Evolutionary conservation across 1,140 invertebrate species (phyloP), one percentile per base, ranked within the genome.

Genomic region (Leptinotarsa texana): DNA sequence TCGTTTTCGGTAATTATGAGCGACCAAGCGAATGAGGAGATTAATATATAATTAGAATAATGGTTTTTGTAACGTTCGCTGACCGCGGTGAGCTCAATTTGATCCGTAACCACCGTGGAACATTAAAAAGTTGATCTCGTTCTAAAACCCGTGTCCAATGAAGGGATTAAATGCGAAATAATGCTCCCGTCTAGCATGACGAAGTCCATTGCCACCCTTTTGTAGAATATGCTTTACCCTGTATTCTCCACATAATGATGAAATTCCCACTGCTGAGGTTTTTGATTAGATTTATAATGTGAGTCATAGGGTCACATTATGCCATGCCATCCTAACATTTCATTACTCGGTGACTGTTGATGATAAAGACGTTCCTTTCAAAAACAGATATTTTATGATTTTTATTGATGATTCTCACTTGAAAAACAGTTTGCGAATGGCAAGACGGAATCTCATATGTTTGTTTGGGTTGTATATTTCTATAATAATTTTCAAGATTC

Each of bases 81-180:
- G 51, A n/a, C 51, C 51, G n/a, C 51, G n/a, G 51, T 57, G 51
- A n/a, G 51, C 51, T 13, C 15, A 57, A 57, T 57, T 57, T 57
- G 51, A 57, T 57, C 51, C 51, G 51, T 57, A 57, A 57, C 51
- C 51, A 57, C 51, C 13, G 51, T 57, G 51, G 17, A 57, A 57
- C 51, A 57, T 57, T 57, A 57, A 57, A 57, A 57, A 57, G 17
- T 57, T 15, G 51, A 57, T 57, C 51, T 57, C 51, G n/a, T 57
- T 57, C 51, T 17, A 18, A 57, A 57, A 18, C 51, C 51, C 51
- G 51, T 57, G 51, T 57, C 13, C 51, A 57, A 57, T 57, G 51
- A 57, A 57, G 51, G 51, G 51, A 57, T 57, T 57, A 57, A 57
- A 57, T 57, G 51, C 51, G 51, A 57, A 57, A 57, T 57, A 57